Conservation (phyloP, 1,140 invertebrate genomes). For the Lepidurus couesii region DNA sequence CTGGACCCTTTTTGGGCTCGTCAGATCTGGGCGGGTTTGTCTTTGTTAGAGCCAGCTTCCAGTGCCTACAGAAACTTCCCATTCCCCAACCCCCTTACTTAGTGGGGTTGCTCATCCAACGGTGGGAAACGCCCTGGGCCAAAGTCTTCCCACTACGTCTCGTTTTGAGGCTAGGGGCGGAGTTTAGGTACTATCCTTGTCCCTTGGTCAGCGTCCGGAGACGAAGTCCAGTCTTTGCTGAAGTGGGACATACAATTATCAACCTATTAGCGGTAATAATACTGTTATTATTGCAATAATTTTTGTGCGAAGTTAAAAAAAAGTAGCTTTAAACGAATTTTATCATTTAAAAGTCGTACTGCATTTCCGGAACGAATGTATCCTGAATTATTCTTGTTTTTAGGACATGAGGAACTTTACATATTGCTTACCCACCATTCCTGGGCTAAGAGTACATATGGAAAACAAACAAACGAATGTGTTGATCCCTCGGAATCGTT, state of each 20-base stretch:
- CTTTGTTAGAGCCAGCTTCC: slow-evolving; percentile 73
- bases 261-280: slow-evolving; percentile 65
- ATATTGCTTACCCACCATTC: slow-evolving; percentile 71
- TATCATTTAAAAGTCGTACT: too few species aligned
- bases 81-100: slow-evolving; percentile 70
- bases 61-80: slow-evolving; percentile 71
- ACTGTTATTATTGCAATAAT: slow-evolving; percentile 11
- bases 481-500: slow-evolving; percentile 71
- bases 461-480: slow-evolving; percentile 75
- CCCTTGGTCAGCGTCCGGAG: slow-evolving; percentile 73
- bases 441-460: slow-evolving; percentile 75
- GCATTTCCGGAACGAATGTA: background rate
- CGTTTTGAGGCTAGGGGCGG: slow-evolving; percentile 72
- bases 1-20: slow-evolving; percentile 29
- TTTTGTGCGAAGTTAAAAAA: background rate
- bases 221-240: slow-evolving; percentile 73
- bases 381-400: slow-evolving; percentile 36
- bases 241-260: slow-evolving; percentile 86
- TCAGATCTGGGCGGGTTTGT: slow-evolving; percentile 78
- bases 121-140: slow-evolving; percentile 81
- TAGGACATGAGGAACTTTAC: slow-evolving; percentile 79
- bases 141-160: slow-evolving; percentile 74
- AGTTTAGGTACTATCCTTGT: slow-evolving; percentile 82
- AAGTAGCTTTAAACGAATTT: background rate
- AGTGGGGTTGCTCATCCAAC: slow-evolving; percentile 73